phyloP scores from a whole-genome alignment of 2,113 vertebrate species.

The Oncorhynchus mykiss region DNA sequence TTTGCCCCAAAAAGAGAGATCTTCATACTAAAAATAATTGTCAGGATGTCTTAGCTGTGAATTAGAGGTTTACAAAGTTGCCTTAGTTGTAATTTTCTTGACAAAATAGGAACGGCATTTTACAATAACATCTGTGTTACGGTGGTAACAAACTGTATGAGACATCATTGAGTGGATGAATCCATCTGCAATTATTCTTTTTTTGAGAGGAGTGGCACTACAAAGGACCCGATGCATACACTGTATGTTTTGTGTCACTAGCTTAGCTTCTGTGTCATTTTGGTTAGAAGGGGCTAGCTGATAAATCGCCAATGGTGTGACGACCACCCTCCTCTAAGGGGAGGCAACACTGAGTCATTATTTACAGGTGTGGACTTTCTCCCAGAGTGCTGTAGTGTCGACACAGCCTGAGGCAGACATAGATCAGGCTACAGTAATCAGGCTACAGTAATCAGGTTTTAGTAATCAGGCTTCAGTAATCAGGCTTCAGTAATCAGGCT shows the following conservation, averaged over 20 bases:
- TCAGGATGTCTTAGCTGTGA: background rate
- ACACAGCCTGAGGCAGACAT: constrained; percentile 7
- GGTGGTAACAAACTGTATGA: background rate
- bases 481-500: too few relatives aligned
- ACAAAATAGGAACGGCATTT: background rate
- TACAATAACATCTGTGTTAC: background rate
- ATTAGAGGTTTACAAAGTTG: background rate
- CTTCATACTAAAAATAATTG: background rate
- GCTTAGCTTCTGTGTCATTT: constrained; percentile 20
- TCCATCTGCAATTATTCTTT: background rate
- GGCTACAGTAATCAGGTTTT: too few relatives aligned
- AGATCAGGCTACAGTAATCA: constrained; percentile 1
- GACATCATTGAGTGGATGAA: background rate
- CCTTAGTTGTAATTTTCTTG: background rate
- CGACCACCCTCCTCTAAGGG: background rate
- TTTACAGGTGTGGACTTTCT: constrained; percentile 47
- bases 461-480: too few relatives aligned
- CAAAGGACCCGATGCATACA: background rate
- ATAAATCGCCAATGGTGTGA: constrained; percentile 19
- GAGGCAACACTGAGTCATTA: constrained; percentile 4
- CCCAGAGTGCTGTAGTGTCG: constrained; percentile 22
- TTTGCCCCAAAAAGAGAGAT: background rate
- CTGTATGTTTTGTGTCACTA: constrained; percentile 1
- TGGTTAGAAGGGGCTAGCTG: constrained; percentile 18
- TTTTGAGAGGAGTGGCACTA: background rate